Evolutionary conservation across 2,888 invertebrate genomes (phyloP).

Genomic region (Parnassius glacialis): DNA sequence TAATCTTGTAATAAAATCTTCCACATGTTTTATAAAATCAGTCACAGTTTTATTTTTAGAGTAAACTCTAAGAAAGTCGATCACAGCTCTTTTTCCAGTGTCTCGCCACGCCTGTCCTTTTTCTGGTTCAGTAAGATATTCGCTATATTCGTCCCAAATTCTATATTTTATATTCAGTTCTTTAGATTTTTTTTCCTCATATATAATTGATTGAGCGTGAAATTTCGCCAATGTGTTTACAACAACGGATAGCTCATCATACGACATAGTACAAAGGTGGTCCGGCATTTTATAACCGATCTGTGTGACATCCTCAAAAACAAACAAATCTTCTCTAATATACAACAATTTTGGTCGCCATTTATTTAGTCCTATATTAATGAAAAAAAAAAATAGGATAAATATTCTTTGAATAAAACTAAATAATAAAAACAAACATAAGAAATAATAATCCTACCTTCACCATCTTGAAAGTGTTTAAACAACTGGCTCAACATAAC

Average conservation of each 20-base stretch:
- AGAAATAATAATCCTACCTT: constrained; percentile 44
- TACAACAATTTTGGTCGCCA: constrained; percentile 59
- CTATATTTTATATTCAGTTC: constrained; percentile 54
- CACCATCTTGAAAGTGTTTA: constrained; percentile 44
- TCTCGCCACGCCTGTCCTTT: constrained; percentile 53
- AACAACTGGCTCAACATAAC: constrained; percentile 58
- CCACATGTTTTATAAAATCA: constrained; percentile 44
- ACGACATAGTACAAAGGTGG: constrained; percentile 47
- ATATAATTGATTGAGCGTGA: constrained; percentile 72
- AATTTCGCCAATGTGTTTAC: constrained; percentile 69
- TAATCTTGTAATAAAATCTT: constrained; percentile 44
- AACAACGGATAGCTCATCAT: constrained; percentile 61
- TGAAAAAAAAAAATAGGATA: constrained; percentile 3
- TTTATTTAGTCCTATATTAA: constrained; percentile 44
- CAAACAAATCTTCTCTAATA: constrained; percentile 55
- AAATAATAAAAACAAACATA: constrained; percentile 12
- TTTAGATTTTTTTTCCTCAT: constrained; percentile 63
- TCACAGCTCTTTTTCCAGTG: constrained; percentile 58
- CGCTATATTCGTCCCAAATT: constrained; percentile 60
- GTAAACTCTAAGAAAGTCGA: constrained; percentile 57
- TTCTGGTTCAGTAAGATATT: constrained; percentile 52
- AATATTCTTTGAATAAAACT: not conserved
- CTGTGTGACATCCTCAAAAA: constrained; percentile 64
- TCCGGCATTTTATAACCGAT: constrained; percentile 58
- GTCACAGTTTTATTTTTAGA: constrained; percentile 51